Evolutionary conservation across 2,797 vertebrate species (phyloP), one percentile per base, ranked within the genome.

Genomic region (Lacerta viridis): DNA sequence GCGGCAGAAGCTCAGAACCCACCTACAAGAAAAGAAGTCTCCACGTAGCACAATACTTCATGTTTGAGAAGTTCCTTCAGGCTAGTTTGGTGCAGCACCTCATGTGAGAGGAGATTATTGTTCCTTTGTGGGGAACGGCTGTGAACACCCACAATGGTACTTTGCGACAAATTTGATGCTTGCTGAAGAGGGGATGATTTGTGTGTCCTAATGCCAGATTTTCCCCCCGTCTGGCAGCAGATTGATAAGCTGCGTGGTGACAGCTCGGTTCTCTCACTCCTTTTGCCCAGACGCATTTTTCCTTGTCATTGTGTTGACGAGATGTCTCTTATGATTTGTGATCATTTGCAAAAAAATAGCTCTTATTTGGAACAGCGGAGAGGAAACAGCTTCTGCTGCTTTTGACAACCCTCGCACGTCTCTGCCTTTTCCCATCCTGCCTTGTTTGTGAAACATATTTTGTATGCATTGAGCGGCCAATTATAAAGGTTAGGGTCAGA

Each of bases 321-420:
- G 64, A 17, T 69, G 36, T 87, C 69, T 46, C 79, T 87, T 64
- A 39, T 11, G 81, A 75, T 68, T 66, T 39, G 59, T 75, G 55
- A 66, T 82, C 80, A 71, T 86, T 79, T 86, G 64, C 76, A 80
- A 87, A 87, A 87, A 55, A 79, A 80, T 68, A 79, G 41, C 76
- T 86, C n/a, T 79, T 86, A 79, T 79, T 87, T 87, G 80, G 41
- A 83, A 83, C 41, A 36, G 29, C 46, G 41, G 20, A 76, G 61
- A 25, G 41, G 80, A 83, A 83, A 83, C 72, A 87, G 59, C 59
- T 76, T 87, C 59, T 66, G 29, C 66, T 83, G 41, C 41, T 87
- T 74, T 75, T 82, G 68, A 87, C 39, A 82, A 61, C 13, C 78
- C 50, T 78, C 20, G 71, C 66, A 39, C 74, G 18, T 81, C 50